phyloP scores from a whole-genome alignment of 2,888 invertebrate genomes.

The Drosophila heteroneura region DNA sequence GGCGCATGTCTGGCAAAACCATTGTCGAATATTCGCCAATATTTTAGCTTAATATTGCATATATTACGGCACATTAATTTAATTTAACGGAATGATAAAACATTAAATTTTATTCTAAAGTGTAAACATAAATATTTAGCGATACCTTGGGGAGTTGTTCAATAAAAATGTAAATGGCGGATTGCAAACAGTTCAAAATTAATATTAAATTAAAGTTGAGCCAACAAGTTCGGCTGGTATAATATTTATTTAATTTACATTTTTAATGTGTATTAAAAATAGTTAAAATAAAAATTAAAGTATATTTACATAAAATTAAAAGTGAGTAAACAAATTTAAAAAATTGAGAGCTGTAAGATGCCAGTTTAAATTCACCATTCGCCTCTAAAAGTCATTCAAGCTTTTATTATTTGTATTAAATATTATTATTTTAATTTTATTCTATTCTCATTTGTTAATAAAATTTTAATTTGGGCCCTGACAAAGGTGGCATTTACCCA shows the following conservation, averaged over 20 bases:
- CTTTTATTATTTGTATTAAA: not conserved
- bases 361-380: not conserved
- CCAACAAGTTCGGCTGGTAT: not conserved
- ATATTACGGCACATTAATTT: not conserved
- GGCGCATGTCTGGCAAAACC: not conserved
- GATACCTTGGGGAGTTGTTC: too few relatives aligned
- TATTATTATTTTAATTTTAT: not conserved
- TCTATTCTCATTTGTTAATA: not conserved
- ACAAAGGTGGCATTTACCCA: constrained; percentile 22
- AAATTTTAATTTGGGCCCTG: not conserved
- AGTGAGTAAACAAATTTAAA: not conserved
- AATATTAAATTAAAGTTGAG: not conserved
- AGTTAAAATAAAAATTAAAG: not conserved
- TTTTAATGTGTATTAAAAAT: not conserved
- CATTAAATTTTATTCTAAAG: not conserved
- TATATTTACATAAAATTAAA: not conserved
- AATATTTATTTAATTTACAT: not conserved
- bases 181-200: not conserved
- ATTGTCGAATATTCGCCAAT: not conserved
- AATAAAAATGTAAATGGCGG: not conserved
- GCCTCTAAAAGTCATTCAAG: not conserved
- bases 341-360: not conserved
- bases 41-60: not conserved
- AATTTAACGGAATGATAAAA: not conserved
- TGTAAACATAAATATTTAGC: not conserved